Evolutionary conservation across 2,113 vertebrate species (phyloP), one percentile per base, ranked within the genome.

Genomic region (Vulpes ferrilata): DNA sequence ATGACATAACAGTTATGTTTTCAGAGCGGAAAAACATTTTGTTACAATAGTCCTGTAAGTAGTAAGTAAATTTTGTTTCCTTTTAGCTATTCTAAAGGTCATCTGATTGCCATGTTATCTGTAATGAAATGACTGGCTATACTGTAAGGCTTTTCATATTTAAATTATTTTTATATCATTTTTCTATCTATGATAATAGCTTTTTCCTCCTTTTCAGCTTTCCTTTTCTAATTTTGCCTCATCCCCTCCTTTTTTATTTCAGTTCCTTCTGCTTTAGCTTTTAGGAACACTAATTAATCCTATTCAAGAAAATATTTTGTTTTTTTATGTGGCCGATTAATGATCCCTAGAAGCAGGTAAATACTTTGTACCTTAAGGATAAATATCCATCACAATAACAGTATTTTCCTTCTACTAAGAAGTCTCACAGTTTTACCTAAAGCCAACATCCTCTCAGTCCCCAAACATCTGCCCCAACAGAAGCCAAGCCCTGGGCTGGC

Each of bases 401-500:
- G 3, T 32, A 67, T 62, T 71, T 51, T 86, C 82, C 64, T 38
- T 95, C 86, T 69, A 60, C 16, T 64, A 71, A 87, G 35, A 92
- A 86, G 59, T 25, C 55, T 93, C 80, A 57, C 51, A 84, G 15
- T 20, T 84, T 92, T 89, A 38, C 62, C 65, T 48, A 69, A 69
- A 80, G 48, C 23, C 79, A 53, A 85, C 2, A 13, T 73, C 86
- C 38, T 71, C 95, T 79, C 27, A n/a, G 65, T 60, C 65, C 71
- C 88, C 74, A 85, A 16, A 80, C 64, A 73, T 86, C 93, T 94
- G 71, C 32, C 83, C 51, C 35, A 32, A 59, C 13, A 95, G 92
- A 78, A 80, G 87, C 69, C 94, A 60, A 96, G 76, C 57, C 88
- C 90, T 67, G 43, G 74, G 71, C 91, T 96, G 97, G 97, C 96